phyloP scores from a whole-genome alignment of 2,888 invertebrate genomes.

The Agriotes lineatus region DNA sequence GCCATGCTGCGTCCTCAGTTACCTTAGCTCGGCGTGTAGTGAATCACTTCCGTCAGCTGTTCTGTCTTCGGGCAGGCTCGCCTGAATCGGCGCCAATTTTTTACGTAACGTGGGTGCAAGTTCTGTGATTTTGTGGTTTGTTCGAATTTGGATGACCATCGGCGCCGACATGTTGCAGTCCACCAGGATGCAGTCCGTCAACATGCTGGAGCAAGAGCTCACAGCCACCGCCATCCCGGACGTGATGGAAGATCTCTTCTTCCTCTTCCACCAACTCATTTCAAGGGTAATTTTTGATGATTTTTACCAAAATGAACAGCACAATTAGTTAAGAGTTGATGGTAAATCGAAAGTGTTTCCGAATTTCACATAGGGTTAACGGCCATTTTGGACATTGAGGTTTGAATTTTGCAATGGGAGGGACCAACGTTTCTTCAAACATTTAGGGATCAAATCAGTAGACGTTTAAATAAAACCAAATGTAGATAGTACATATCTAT shows the following conservation, averaged over 20 bases:
- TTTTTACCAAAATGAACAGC: too few species aligned
- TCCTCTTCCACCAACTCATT: conserved; percentile 77
- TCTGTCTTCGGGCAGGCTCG: not conserved
- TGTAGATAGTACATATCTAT: too few species aligned
- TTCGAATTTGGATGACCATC: not conserved
- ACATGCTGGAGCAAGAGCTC: conserved; percentile 78
- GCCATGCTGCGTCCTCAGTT: not conserved
- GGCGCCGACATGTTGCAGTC: conserved; percentile 28
- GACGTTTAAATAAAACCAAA: too few species aligned
- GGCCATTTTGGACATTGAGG: too few species aligned
- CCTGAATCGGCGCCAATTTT: not conserved
- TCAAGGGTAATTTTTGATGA: conserved; percentile 72
- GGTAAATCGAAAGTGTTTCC: too few species aligned
- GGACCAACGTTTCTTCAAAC: too few species aligned
- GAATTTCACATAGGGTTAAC: too few species aligned
- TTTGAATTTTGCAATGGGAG: too few species aligned
- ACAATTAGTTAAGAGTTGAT: too few species aligned
- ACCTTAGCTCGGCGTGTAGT: not conserved
- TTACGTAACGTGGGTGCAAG: too few species aligned
- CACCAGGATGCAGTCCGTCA: conserved; percentile 55
- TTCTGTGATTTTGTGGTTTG: not conserved
- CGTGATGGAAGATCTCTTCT: conserved; percentile 80
- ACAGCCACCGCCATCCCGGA: conserved; percentile 74
- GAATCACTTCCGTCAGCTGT: not conserved
- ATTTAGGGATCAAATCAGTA: too few species aligned